A percentile compares a stretch with the other conserved stretches of the same genome.
These are phyloP conservation scores for Microcebus jonahi DNA, from an alignment of 2,113 vertebrate genomes.

Conservation along the genomic window DNA sequence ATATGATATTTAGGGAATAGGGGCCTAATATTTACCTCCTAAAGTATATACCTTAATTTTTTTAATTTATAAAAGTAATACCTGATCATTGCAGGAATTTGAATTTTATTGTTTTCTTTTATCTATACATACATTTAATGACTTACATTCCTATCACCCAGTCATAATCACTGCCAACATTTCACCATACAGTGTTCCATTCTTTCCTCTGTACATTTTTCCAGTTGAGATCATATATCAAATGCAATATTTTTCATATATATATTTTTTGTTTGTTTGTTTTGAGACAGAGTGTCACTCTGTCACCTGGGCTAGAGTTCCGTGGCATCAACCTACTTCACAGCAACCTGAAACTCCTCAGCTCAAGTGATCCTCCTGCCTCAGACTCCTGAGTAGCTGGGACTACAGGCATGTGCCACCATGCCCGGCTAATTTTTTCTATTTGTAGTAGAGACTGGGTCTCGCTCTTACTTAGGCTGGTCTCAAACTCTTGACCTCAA, in stretches of 20 bases:
- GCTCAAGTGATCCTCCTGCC: too few species aligned
- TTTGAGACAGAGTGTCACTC: too few species aligned
- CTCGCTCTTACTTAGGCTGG: too few species aligned
- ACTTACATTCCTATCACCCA: background rate
- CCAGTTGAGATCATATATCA: background rate
- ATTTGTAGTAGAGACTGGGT: too few species aligned
- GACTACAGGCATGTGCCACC: too few species aligned
- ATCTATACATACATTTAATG: background rate
- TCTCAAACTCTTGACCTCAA: too few species aligned
- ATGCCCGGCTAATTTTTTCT: too few species aligned
- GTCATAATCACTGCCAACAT: background rate
- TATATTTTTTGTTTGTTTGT: too few species aligned
- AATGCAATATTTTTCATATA: background rate
- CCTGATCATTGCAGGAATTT: background rate
- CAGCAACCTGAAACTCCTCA: too few species aligned
- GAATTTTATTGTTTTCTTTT: background rate
- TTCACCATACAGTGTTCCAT: background rate
- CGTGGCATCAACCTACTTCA: too few species aligned
- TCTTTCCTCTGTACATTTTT: background rate
- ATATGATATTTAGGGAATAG: background rate
- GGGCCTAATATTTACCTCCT: background rate
- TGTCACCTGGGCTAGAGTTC: too few species aligned
- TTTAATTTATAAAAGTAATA: conserved; percentile 17
- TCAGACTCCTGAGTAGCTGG: too few species aligned
- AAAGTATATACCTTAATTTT: background rate